A percentile compares a stretch with the other conserved stretches of the same genome.
Conservation (phyloP, 2,113 vertebrate species). For the Probosciger aterrimus region DNA sequence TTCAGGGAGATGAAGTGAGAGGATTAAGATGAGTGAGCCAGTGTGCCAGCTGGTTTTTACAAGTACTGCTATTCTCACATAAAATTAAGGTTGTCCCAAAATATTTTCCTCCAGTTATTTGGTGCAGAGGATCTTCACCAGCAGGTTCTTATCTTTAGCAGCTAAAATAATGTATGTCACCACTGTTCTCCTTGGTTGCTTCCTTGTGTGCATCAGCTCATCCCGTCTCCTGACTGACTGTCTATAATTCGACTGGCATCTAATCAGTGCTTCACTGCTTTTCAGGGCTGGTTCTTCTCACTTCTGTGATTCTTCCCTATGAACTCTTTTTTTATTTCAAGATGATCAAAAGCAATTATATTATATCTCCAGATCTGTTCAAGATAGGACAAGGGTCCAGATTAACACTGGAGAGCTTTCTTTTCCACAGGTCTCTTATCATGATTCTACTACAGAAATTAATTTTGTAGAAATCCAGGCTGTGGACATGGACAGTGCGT, state of each 20-base stretch:
- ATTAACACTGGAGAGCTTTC: not conserved
- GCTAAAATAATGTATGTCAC: slow-evolving; percentile 52
- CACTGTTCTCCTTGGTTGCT: slow-evolving; percentile 37
- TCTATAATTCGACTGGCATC: slow-evolving; percentile 28
- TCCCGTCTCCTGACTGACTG: not conserved
- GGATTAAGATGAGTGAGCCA: not conserved
- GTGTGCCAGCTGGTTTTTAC: not conserved
- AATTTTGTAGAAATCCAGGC: slow-evolving; percentile 22
- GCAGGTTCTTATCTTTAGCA: slow-evolving; percentile 5
- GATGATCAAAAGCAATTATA: not conserved
- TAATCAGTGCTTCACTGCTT: not conserved
- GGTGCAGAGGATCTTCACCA: not conserved
- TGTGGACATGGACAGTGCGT: not conserved
- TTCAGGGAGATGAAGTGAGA: not conserved
- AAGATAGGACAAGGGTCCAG: not conserved
- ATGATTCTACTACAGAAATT: slow-evolving; percentile 10
- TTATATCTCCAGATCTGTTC: not conserved
- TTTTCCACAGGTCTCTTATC: slow-evolving; percentile 12
- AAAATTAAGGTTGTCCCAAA: not conserved
- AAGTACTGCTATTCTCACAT: not conserved
- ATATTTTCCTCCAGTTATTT: not conserved
- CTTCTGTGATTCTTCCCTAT: not conserved
- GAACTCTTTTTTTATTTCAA: not conserved
- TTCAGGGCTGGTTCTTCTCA: not conserved
- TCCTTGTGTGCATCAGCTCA: not conserved